A percentile compares a stretch with the other conserved stretches of the same genome.
These are phyloP conservation scores for Symphodus melops DNA, from an alignment of 2,113 vertebrate species.

Conservation along the genomic window DNA sequence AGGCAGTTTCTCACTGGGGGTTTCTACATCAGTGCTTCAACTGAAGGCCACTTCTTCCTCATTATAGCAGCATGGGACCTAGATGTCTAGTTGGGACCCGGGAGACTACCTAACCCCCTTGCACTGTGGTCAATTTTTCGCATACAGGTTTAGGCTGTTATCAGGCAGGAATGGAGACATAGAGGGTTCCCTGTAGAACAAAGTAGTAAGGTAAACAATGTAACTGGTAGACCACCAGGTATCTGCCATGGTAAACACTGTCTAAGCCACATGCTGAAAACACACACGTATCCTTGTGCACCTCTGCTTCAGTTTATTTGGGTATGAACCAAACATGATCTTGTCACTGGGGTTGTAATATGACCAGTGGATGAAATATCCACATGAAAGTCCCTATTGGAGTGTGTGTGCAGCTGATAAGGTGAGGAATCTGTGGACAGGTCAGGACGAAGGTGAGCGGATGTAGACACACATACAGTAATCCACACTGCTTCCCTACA, in stretches of 20 bases:
- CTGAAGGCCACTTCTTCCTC: slow-evolving; percentile 30
- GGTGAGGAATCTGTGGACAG: slow-evolving; percentile 41
- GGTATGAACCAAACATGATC: slow-evolving; percentile 25
- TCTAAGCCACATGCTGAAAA: slow-evolving; percentile 31
- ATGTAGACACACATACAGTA: slow-evolving; percentile 49
- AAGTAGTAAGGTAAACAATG: slow-evolving; percentile 36
- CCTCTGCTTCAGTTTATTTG: slow-evolving; percentile 24
- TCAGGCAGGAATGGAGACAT: not conserved
- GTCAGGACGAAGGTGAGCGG: slow-evolving; percentile 36
- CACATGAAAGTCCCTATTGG: slow-evolving; percentile 21
- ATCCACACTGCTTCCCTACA: slow-evolving; percentile 39
- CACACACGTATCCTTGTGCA: not conserved
- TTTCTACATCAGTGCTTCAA: slow-evolving; percentile 24
- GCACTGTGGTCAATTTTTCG: slow-evolving; percentile 3
- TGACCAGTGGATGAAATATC: slow-evolving; percentile 13
- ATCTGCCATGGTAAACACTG: slow-evolving; percentile 40
- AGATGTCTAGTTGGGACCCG: not conserved
- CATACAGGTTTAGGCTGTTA: slow-evolving; percentile 16
- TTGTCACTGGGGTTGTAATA: slow-evolving; percentile 30
- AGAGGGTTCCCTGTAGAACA: slow-evolving; percentile 10
- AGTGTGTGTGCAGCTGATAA: slow-evolving; percentile 54
- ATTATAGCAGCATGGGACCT: slow-evolving; percentile 32
- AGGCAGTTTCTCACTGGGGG: slow-evolving; percentile 1
- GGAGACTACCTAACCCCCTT: not conserved
- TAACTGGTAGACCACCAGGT: slow-evolving; percentile 34